Conservation (phyloP, 30 jellyfish, hydroid and myxozoan species). For the Pelagia noctiluca region DNA sequence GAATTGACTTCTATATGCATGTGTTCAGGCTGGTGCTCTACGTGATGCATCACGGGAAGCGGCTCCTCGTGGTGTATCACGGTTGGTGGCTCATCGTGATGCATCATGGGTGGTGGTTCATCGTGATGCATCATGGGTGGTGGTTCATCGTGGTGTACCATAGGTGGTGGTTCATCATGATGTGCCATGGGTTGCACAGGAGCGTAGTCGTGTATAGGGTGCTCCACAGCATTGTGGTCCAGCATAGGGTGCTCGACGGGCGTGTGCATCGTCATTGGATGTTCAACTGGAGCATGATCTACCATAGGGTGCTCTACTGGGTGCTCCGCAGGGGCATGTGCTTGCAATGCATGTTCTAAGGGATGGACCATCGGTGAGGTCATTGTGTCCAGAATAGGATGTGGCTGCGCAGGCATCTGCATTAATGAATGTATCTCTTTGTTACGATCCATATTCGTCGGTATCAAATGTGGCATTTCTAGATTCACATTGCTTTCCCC, state of each 20-base stretch:
- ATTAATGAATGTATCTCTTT: slow-evolving; percentile 21
- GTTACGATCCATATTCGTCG: slow-evolving; percentile 48
- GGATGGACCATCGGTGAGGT: slow-evolving; percentile 42
- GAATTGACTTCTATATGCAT: slow-evolving; percentile 73
- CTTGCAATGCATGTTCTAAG: slow-evolving; percentile 6
- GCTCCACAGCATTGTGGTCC: too few relatives aligned
- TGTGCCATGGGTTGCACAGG: too few relatives aligned
- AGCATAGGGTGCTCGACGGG: slow-evolving; percentile 52
- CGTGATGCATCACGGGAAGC: too few relatives aligned
- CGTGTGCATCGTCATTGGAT: slow-evolving; percentile 46
- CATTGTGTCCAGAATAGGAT: slow-evolving; percentile 53
- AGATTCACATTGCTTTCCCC: not conserved
- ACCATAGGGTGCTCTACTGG: slow-evolving; percentile 23
- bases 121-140: slow-evolving; percentile 36
- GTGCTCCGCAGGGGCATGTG: slow-evolving; percentile 34
- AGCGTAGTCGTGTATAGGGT: too few relatives aligned
- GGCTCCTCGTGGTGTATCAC: slow-evolving; percentile 23
- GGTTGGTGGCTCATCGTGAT: slow-evolving; percentile 41
- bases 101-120: slow-evolving; percentile 25
- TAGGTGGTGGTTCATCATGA: slow-evolving; percentile 28
- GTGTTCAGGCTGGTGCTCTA: slow-evolving; percentile 28
- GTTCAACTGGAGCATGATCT: slow-evolving; percentile 44
- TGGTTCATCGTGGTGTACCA: slow-evolving; percentile 31
- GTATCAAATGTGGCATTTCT: slow-evolving; percentile 38
- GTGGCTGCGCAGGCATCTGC: slow-evolving; percentile 49